phyloP scores from a whole-genome alignment of 2,113 vertebrate species.

The Cyanocitta stelleri region DNA sequence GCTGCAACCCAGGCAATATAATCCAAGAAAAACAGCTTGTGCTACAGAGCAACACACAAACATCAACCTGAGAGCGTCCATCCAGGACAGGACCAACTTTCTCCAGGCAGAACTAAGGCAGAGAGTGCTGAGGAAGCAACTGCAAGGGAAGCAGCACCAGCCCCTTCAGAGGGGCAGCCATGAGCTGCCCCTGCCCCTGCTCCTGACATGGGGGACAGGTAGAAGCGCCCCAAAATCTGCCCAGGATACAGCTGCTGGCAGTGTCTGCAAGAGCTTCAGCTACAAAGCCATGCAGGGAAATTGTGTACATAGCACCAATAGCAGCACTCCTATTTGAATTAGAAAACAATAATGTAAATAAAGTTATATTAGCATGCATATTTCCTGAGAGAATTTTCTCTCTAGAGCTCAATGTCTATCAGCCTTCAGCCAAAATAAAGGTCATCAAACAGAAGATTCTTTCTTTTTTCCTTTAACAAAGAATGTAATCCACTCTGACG shows the following conservation, averaged over 20 bases:
- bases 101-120: background rate
- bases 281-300: background rate
- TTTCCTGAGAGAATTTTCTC: slow-evolving; percentile 38
- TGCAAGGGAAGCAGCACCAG: background rate
- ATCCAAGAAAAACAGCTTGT: background rate
- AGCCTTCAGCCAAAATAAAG: slow-evolving; percentile 69
- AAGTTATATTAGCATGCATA: slow-evolving; percentile 27
- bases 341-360: slow-evolving; percentile 55
- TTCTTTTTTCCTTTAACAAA: slow-evolving; percentile 44
- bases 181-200: too few relatives aligned
- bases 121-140: background rate
- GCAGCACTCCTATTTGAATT: slow-evolving; percentile 40
- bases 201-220: accelerated
- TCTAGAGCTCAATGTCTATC: slow-evolving; percentile 36
- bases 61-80: background rate
- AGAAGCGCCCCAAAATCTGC: background rate
- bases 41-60: background rate
- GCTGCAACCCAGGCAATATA: background rate
- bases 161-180: background rate
- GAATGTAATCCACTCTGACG: slow-evolving; percentile 42
- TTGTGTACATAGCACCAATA: background rate
- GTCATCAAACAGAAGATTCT: slow-evolving; percentile 56
- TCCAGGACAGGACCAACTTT: background rate
- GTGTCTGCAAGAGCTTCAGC: background rate
- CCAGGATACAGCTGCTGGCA: accelerated